A percentile compares a stretch with the other conserved stretches of the same genome.
Evolutionary conservation across 2,888 invertebrate genomes (phyloP).

Genomic region (Orthosia gracilis): DNA sequence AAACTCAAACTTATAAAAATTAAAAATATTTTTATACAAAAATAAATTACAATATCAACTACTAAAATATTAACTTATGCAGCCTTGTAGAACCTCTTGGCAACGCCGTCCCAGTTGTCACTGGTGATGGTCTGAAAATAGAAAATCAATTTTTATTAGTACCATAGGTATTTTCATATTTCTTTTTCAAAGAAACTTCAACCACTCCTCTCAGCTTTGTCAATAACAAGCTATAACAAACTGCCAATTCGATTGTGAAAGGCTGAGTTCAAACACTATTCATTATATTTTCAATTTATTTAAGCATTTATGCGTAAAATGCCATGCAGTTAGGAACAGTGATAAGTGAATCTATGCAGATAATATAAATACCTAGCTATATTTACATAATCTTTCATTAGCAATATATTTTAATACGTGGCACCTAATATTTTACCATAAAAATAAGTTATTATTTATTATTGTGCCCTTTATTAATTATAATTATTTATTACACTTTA

Average conservation of each 20-base stretch:
- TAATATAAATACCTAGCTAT: neutral
- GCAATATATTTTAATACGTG: neutral
- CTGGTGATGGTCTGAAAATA: slow-evolving; percentile 68
- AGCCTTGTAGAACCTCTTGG: slow-evolving; percentile 71
- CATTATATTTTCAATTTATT: too few relatives aligned
- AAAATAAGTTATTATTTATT: too few relatives aligned
- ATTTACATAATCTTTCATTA: neutral
- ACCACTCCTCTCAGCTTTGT: neutral
- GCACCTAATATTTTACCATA: too few relatives aligned
- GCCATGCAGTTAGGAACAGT: too few relatives aligned
- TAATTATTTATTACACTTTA: too few relatives aligned
- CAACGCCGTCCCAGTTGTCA: slow-evolving; percentile 69
- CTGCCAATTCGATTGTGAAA: too few relatives aligned
- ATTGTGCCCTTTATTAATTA: too few relatives aligned
- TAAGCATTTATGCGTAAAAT: too few relatives aligned
- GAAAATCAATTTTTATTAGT: neutral
- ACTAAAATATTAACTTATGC: slow-evolving; percentile 50
- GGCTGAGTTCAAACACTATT: too few relatives aligned
- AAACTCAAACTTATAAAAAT: neutral
- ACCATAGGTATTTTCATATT: neutral
- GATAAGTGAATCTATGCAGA: neutral
- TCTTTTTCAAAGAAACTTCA: neutral
- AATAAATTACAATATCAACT: slow-evolving; percentile 49
- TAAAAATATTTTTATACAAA: slow-evolving; percentile 28
- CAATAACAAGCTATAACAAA: neutral